Evolutionary conservation across 1,140 invertebrate genomes (phyloP), one percentile per base, ranked within the genome.

Genomic region (Diorhabda elongata): DNA sequence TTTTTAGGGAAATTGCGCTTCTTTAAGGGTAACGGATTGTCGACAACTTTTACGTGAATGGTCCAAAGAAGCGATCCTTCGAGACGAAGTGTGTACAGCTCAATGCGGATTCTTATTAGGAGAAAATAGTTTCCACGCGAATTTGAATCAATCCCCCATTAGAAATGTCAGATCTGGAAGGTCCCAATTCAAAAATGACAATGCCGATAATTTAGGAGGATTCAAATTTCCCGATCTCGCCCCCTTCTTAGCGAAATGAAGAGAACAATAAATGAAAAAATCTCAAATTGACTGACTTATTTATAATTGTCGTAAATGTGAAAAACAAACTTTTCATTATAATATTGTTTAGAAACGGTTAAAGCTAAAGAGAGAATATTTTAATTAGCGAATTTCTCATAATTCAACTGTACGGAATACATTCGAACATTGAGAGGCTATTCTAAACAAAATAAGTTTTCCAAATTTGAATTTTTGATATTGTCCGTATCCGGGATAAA

Each of bases 61-160:
- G 81, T 88, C 91, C 42, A 86, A 89, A 57, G 92, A 95, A 60
- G 90, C 90, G 0, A 91, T 97, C 41, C 79, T 94, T 41, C 85
- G 88, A 3, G 95, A 97, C 75, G 92, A 94, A 73, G 92, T 96
- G 0, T 97, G 95, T 81, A 91, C 92, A 9, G 92, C 93, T 2
- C 95, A 97, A 82, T 97, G 95, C 77, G 90, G 91, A 9, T 89
- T 87, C 69, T 79, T 87, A 58, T 75, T 88, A 7, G 79, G 85
- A 44, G 78, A 81, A 52, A 44, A 69, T 9, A 52, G 67, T 43
- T 45, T 44, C 8, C 63, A 80, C 0, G 69, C 78, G 77, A 52
- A 80, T 66, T 79, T 74, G 62, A 73, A 56, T 74, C 77, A 61
- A 75, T 79, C 65, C 75, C 81, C 61, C 76, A 79, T 58, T 74